Base-by-base conservation (phyloP, 92 coral and sea anemone genomes). In the Pocillopora meandrina region DNA sequence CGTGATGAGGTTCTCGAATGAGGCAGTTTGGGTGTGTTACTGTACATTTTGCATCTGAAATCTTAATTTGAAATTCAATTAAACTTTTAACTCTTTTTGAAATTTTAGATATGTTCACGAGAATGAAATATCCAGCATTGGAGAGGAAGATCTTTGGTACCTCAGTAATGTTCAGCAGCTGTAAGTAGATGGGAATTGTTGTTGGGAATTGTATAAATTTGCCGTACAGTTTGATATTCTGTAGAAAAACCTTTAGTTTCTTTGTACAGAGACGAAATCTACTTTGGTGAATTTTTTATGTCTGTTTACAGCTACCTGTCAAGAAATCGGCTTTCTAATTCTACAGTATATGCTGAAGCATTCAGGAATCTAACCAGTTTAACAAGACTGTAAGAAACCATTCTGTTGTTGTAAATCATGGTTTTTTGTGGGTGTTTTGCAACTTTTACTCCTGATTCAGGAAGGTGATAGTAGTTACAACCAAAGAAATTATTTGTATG, bases 281-380 rank as follows among this genome's bases (percentile, higher is more conserved):
- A 1, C 12, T 8, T 19, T 7, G 36, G 13, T 68, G 2, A 12
- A 68, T 15, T 21, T 56, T 10, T 33, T 56, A 64, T 42, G 56
- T 26, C 71, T 68, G 26, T 72, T 86, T 82, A 20, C 86, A 95
- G 98, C 34, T 95, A 95, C 66, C 61, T 92, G 7, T 85, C 92
- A 58, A 0, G 12, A 0, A 95, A 95, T 81, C 80, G 19, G 19
- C 90, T 95, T 21, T 83, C 97, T 49, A 91, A 95, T 75, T 79
- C 92, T 5, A 88, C 98, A 11, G 93, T 95, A 2, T 90, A 95
- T 65, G 83, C 93, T 2, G 98, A 95, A 55, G 93, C 98, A 23
- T 95, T 95, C 78, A 87, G 95, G 76, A 95, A 95, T 75, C 89
- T 92, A 21, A 85, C 98, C 16, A 80, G 83, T 15, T 69, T 95